These are phyloP conservation scores for Chloropsis cyanopogon DNA, from an alignment of 2,113 vertebrate genomes.

Conservation along the genomic window DNA sequence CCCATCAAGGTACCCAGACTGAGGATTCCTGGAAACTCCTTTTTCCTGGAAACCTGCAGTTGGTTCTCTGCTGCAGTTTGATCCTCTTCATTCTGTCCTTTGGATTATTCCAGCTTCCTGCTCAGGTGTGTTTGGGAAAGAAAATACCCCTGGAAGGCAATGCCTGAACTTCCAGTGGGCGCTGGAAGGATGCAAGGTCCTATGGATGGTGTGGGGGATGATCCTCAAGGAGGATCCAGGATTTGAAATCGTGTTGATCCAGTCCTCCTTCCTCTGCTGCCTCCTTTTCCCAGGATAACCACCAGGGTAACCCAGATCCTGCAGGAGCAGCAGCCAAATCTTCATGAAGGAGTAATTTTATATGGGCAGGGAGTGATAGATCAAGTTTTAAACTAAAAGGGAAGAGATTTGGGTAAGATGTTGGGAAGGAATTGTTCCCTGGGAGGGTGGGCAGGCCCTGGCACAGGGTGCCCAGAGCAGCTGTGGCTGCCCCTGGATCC, in stretches of 20 bases:
- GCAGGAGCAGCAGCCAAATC: not conserved
- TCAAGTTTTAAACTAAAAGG: not conserved
- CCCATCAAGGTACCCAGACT: not conserved
- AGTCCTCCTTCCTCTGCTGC: not conserved
- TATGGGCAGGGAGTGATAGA: not conserved
- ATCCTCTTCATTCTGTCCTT: accelerated
- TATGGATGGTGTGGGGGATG: not conserved
- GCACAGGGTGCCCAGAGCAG: not conserved
- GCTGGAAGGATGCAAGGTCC: not conserved
- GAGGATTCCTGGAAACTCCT: not conserved
- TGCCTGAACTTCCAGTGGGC: not conserved
- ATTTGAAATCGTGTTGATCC: accelerated
- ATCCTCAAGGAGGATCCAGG: not conserved
- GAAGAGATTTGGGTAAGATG: not conserved
- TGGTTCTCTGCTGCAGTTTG: not conserved
- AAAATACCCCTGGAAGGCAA: not conserved
- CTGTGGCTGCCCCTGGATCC: not conserved
- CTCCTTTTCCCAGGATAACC: not conserved
- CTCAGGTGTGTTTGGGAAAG: not conserved
- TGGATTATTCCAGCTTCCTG: not conserved
- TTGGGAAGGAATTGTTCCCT: not conserved
- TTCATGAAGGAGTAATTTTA: not conserved
- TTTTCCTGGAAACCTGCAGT: not conserved
- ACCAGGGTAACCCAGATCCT: accelerated
- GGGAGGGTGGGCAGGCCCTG: not conserved